Evolutionary conservation across 2,888 invertebrate species (phyloP).

Genomic region (Pocota personata): DNA sequence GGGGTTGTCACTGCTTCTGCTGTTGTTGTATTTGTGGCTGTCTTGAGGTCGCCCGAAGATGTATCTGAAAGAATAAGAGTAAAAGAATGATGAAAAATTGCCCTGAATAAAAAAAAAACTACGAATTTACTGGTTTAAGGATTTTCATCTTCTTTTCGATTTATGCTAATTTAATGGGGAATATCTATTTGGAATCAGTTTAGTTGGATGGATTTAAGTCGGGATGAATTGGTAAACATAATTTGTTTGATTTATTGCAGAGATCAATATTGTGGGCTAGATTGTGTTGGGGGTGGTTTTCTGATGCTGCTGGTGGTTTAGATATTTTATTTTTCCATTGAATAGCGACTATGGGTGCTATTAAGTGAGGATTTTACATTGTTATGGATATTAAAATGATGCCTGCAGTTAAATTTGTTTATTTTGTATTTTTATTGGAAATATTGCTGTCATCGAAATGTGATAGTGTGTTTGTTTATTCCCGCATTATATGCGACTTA

Average conservation of each 20-base stretch:
- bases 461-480: neutral
- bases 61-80: constrained; percentile 39
- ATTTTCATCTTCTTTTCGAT: constrained; percentile 55
- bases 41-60: constrained; percentile 30
- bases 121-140: constrained; percentile 6
- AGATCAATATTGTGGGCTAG: constrained; percentile 29
- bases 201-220: constrained; percentile 33
- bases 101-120: neutral
- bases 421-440: constrained; percentile 1
- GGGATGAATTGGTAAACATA: constrained; percentile 57
- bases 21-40: neutral
- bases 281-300: neutral
- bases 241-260: constrained; percentile 59
- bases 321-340: neutral
- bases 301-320: neutral
- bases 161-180: constrained; percentile 69
- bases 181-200: constrained; percentile 49
- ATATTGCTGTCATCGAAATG: neutral
- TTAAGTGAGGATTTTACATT: constrained; percentile 10
- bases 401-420: constrained; percentile 21
- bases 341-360: neutral
- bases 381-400: neutral
- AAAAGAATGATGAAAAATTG: constrained; percentile 15
- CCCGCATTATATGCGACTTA: neutral
- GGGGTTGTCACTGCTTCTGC: constrained; percentile 23